A percentile compares a stretch with the other conserved stretches of the same genome.
Conservation (phyloP, 1,140 invertebrate genomes). For the Coelopa frigida region DNA sequence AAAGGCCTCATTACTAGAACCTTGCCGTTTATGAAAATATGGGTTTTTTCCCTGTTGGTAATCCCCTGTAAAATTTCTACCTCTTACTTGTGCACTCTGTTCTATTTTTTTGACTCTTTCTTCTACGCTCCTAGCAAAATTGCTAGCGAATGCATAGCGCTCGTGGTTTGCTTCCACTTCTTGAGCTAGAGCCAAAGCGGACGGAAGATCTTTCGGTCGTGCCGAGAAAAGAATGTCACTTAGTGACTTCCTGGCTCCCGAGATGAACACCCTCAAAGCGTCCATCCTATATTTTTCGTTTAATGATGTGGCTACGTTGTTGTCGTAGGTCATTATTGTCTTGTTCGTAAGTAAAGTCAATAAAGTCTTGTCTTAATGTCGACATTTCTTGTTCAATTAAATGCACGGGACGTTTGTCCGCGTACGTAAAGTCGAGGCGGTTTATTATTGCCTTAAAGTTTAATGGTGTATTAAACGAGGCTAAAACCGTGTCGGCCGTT, state of each 20-base stretch:
- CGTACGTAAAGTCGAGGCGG: conserved; percentile 15
- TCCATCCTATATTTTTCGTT: conserved; percentile 16
- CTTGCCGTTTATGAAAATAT: conserved; percentile 6
- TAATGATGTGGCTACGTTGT: not conserved
- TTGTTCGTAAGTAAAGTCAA: conserved; percentile 15
- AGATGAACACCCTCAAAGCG: conserved; percentile 15
- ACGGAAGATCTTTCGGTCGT: conserved; percentile 15
- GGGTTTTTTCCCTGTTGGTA: conserved; percentile 3
- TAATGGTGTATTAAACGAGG: conserved; percentile 15
- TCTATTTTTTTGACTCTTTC: conserved; percentile 6
- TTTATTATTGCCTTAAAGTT: conserved; percentile 21
- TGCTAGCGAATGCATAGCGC: conserved; percentile 14
- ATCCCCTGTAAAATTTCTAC: not conserved
- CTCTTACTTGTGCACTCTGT: not conserved
- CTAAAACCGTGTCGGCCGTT: conserved; percentile 15
- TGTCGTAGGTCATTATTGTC: conserved; percentile 17
- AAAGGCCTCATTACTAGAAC: not conserved
- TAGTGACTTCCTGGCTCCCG: conserved; percentile 9
- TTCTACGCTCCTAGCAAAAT: conserved; percentile 13
- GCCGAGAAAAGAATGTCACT: conserved; percentile 14
- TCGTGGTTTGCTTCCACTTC: conserved; percentile 18
- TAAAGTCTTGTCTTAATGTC: conserved; percentile 10
- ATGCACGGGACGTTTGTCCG: conserved; percentile 18
- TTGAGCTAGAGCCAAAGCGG: conserved; percentile 18
- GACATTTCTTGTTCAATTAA: conserved; percentile 17